Conservation (phyloP, 2,888 invertebrate genomes). For the Ophonus ardosiacus region DNA sequence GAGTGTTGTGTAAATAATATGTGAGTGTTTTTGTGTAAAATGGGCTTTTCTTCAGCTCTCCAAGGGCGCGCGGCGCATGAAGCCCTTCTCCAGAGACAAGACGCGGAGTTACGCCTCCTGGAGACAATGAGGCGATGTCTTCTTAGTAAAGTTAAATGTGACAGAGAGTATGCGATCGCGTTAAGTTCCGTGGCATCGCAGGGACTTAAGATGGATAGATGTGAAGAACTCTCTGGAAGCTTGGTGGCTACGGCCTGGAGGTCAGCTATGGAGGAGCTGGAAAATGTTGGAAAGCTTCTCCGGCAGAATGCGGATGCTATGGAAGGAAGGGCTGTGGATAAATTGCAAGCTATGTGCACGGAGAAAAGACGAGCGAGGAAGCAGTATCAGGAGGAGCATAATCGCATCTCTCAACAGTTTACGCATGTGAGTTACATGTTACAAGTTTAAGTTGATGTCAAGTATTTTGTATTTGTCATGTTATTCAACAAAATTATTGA, state of each 20-base stretch:
- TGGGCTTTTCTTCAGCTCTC: constrained; percentile 92
- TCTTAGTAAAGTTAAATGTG: constrained; percentile 91
- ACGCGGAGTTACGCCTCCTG: constrained; percentile 93
- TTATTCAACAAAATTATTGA: too few species aligned
- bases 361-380: constrained; percentile 93
- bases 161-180: constrained; percentile 92
- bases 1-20: constrained; percentile 46
- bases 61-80: constrained; percentile 95
- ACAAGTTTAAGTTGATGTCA: constrained; percentile 2
- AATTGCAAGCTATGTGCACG: constrained; percentile 87
- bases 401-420: constrained; percentile 88
- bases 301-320: constrained; percentile 91
- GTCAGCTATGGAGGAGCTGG: constrained; percentile 92
- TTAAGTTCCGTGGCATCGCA: constrained; percentile 88
- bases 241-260: constrained; percentile 87
- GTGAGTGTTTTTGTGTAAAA: constrained; percentile 70
- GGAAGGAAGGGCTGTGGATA: constrained; percentile 89
- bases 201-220: constrained; percentile 89
- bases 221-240: constrained; percentile 85
- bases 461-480: not conserved
- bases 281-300: constrained; percentile 89
- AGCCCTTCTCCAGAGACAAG: constrained; percentile 92
- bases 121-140: constrained; percentile 94
- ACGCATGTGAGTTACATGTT: constrained; percentile 81
- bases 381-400: constrained; percentile 92